Conservation (phyloP, 2,888 invertebrate genomes). For the Acronicta leporina region DNA sequence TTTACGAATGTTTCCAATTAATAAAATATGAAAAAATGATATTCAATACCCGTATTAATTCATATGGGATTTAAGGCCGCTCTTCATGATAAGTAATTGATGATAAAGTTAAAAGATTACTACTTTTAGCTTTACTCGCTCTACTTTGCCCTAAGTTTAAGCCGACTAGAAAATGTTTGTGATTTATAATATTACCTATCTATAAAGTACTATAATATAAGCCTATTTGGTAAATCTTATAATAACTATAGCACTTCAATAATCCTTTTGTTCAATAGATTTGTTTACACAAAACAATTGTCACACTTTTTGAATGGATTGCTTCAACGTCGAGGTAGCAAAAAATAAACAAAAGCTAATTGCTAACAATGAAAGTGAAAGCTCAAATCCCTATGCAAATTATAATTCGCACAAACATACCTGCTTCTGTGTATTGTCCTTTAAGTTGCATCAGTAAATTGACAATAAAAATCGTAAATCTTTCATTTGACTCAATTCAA, state of each 20-base stretch:
- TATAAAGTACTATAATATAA: not conserved
- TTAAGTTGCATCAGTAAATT: conserved; percentile 69
- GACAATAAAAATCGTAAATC: conserved; percentile 80
- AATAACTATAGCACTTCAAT: conserved; percentile 1
- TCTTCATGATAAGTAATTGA: too few species aligned
- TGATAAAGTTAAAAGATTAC: too few species aligned
- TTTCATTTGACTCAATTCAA: conserved; percentile 71
- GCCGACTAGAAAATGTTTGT: not conserved
- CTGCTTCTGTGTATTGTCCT: conserved; percentile 60
- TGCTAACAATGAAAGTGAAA: conserved; percentile 82
- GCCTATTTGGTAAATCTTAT: not conserved
- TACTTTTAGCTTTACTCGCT: not conserved
- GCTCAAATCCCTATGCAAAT: conserved; percentile 79
- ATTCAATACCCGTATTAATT: too few species aligned
- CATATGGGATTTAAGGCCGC: too few species aligned
- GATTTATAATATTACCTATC: too few species aligned
- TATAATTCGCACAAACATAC: conserved; percentile 73
- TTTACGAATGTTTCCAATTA: too few species aligned
- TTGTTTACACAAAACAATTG: conserved; percentile 40
- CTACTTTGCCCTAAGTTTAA: not conserved
- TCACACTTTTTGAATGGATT: conserved; percentile 48
- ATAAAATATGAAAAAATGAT: too few species aligned
- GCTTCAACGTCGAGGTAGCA: conserved; percentile 25
- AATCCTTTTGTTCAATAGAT: conserved; percentile 17
- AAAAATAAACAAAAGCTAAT: conserved; percentile 66